Base-by-base conservation (phyloP, 37 sponge, comb jelly and placozoan genomes). In the Geodia barretti region DNA sequence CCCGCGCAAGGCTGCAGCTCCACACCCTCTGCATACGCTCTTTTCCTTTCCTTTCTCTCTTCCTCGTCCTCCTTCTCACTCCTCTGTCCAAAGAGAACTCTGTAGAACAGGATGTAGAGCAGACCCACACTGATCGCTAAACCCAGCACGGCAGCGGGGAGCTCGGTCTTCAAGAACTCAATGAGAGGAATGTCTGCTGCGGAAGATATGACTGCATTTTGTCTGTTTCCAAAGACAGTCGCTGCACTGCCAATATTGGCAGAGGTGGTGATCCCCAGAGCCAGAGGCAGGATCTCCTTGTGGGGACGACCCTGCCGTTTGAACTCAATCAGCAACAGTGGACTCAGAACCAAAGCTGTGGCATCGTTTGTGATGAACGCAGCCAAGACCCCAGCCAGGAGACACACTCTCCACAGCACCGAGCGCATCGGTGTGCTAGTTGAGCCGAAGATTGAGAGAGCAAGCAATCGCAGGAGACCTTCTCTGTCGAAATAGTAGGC, bases 211-310 rank as follows among this genome's bases (percentile, higher is more conserved):
- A 80, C 84, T 1, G 90, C 90, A 67, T 90, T 90, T 59, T 90
- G 86, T 1, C 82, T 85, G 37, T 90, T 90, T 19, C 90, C 90
- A 74, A 90, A 84, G 47, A 90, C 66, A 36, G 90, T 90, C 0
- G 90, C 81, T 2, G 86, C 85, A 74, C 90, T 90, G 17, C 90
- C 90, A 42, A 90, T 90, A 65, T 90, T 90, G n/a, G 86, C 80
- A 41, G 90, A 90, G 0, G 86, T 90, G 28, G 82, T 77, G 35
- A 90, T 90, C 2, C 74, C 90, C 7, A 90, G 71, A 21, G 68
- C 42, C 34, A 90, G 70, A 31, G 85, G 81, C 23, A 73, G 54
- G 43, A 84, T 38, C 31, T 90, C 90, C 21, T 75, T 59, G 36
- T 74, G 35, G 42, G 60, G 41, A 19, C 90, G 69, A 28, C 68